These are phyloP conservation scores for Climacteris rufus DNA, from an alignment of 2,113 vertebrate species.

Conservation along the genomic window DNA sequence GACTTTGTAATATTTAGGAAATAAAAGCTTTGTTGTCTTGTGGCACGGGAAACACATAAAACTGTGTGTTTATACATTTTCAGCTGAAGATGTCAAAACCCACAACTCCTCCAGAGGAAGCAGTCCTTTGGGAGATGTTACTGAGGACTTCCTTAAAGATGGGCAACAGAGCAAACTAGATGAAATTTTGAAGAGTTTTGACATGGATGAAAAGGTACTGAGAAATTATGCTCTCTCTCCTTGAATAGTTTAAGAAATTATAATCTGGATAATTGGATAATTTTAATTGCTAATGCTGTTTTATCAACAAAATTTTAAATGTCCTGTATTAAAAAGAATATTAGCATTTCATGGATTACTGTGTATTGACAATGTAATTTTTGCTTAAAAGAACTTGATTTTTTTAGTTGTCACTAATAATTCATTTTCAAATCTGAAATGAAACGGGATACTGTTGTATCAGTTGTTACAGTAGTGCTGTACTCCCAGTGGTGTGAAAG, in stretches of 20 bases:
- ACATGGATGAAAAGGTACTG: conserved; percentile 61
- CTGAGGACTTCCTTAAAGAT: conserved; percentile 8
- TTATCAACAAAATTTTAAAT: background rate
- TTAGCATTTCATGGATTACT: background rate
- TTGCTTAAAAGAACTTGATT: background rate
- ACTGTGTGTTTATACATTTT: conserved; percentile 28
- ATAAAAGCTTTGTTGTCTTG: background rate
- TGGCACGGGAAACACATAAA: background rate
- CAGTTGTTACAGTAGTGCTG: background rate
- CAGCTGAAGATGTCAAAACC: conserved; percentile 47
- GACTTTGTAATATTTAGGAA: background rate
- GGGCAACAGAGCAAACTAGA: conserved; percentile 1
- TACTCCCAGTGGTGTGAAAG: background rate
- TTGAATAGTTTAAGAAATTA: background rate
- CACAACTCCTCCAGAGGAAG: conserved; percentile 5
- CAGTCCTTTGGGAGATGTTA: conserved; percentile 29
- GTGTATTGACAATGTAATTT: background rate
- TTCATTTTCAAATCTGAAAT: background rate
- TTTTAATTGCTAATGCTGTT: background rate
- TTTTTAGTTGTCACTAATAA: background rate
- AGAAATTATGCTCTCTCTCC: background rate
- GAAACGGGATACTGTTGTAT: background rate
- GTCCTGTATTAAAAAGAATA: background rate
- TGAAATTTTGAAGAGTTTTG: conserved; percentile 20
- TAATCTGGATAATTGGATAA: background rate